phyloP scores from a whole-genome alignment of 1,140 invertebrate genomes.

The Phenacoccus solenopsis region DNA sequence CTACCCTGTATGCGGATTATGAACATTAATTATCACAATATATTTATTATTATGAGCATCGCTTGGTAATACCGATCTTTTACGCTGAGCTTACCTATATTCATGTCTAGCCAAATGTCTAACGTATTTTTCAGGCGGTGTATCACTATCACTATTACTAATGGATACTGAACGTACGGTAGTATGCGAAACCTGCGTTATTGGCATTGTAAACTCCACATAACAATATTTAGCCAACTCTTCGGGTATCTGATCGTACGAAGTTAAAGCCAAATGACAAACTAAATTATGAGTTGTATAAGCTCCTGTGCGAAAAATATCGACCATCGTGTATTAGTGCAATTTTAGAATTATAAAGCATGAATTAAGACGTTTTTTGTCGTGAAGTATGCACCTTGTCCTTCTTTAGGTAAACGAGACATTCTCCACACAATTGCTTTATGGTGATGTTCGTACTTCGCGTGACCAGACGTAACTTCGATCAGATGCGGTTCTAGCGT shows the following conservation, averaged over 20 bases:
- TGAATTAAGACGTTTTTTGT: too few relatives aligned
- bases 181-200: slow-evolving; percentile 92
- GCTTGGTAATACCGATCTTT: too few relatives aligned
- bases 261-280: slow-evolving; percentile 84
- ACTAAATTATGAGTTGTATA: slow-evolving; percentile 92
- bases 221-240: slow-evolving; percentile 71
- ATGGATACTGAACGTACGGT: slow-evolving; percentile 91
- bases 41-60: too few relatives aligned
- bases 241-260: slow-evolving; percentile 93
- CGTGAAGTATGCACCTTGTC: slow-evolving; percentile 78
- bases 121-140: slow-evolving; percentile 97
- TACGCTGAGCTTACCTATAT: slow-evolving; percentile 53
- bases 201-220: slow-evolving; percentile 98
- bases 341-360: not conserved
- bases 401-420: slow-evolving; percentile 87
- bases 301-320: slow-evolving; percentile 51
- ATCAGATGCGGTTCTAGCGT: slow-evolving; percentile 85
- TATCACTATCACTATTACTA: slow-evolving; percentile 71
- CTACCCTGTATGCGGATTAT: slow-evolving; percentile 46
- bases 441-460: slow-evolving; percentile 99
- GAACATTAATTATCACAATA: too few relatives aligned
- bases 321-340: too few relatives aligned
- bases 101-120: slow-evolving; percentile 92
- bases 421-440: slow-evolving; percentile 96
- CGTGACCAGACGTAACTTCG: slow-evolving; percentile 93